A percentile compares a stretch with the other conserved stretches of the same genome.
These are phyloP conservation scores for Uromys caudimaculatus DNA, from an alignment of 2,797 vertebrate genomes.

Conservation along the genomic window DNA sequence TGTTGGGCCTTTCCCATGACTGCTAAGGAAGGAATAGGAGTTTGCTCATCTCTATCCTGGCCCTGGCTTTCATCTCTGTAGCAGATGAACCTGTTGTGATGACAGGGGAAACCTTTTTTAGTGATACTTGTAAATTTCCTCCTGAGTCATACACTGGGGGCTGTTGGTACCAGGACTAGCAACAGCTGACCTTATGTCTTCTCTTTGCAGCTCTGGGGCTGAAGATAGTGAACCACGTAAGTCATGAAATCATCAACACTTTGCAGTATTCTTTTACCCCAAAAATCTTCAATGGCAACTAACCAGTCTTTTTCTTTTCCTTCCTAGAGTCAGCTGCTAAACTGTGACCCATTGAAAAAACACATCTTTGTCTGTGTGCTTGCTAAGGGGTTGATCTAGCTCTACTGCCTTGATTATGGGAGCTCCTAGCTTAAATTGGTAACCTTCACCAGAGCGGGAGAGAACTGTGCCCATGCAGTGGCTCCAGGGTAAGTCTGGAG, in stretches of 20 bases:
- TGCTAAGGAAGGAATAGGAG: neutral
- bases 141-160: neutral
- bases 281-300: neutral
- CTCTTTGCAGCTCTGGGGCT: neutral
- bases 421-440: neutral
- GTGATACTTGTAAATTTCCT: neutral
- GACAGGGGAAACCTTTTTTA: neutral
- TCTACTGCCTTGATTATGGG: neutral
- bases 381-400: neutral
- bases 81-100: neutral
- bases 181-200: neutral
- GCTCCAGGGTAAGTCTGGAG: conserved; percentile 58
- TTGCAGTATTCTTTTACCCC: neutral
- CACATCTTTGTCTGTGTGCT: neutral
- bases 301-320: neutral
- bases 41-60: neutral
- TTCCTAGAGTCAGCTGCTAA: neutral
- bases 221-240: neutral
- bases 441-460: conserved; percentile 74
- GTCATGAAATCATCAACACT: neutral
- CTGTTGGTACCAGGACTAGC: neutral
- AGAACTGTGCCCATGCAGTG: conserved; percentile 14
- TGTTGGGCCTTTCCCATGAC: neutral
- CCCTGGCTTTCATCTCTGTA: neutral
- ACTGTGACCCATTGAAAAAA: neutral